Percentiles rank a stretch among this genome's conserved stretches.
These are phyloP conservation scores for Mormyrus iriodes DNA, from an alignment of 2,113 vertebrate genomes.

Conservation along the genomic window DNA sequence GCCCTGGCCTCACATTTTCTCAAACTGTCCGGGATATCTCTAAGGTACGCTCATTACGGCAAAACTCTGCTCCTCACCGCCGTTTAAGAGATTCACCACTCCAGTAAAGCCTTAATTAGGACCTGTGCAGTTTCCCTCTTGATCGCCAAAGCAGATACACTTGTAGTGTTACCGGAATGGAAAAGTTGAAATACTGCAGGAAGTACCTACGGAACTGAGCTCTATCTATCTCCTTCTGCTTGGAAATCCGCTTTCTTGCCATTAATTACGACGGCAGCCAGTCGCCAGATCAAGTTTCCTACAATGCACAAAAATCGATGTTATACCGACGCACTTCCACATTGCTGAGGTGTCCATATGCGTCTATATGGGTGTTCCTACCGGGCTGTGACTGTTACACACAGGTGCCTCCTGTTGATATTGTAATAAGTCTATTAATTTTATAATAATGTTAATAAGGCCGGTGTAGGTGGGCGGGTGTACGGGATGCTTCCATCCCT, in stretches of 20 bases:
- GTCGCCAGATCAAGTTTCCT: background rate
- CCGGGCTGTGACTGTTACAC: background rate
- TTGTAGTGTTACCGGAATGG: background rate
- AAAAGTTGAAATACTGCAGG: background rate
- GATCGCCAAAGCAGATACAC: background rate
- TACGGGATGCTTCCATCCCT: background rate
- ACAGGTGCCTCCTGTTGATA: background rate
- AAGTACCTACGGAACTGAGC: background rate
- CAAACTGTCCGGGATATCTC: background rate
- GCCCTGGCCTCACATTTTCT: constrained; percentile 25
- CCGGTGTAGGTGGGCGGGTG: background rate
- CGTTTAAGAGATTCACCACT: constrained; percentile 5
- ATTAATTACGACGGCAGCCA: background rate
- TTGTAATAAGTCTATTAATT: background rate
- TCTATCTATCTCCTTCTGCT: background rate
- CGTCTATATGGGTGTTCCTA: background rate
- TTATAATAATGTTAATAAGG: background rate
- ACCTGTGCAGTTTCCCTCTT: background rate
- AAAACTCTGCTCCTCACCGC: background rate
- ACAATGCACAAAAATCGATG: background rate
- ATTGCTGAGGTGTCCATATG: background rate
- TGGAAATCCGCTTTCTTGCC: background rate
- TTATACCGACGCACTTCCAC: background rate
- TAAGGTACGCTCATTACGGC: constrained; percentile 8
- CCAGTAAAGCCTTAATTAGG: constrained; percentile 7